A percentile compares a stretch with the other conserved stretches of the same genome.
phyloP scores from a whole-genome alignment of 2,888 invertebrate genomes.

The Eremobia ochroleuca region DNA sequence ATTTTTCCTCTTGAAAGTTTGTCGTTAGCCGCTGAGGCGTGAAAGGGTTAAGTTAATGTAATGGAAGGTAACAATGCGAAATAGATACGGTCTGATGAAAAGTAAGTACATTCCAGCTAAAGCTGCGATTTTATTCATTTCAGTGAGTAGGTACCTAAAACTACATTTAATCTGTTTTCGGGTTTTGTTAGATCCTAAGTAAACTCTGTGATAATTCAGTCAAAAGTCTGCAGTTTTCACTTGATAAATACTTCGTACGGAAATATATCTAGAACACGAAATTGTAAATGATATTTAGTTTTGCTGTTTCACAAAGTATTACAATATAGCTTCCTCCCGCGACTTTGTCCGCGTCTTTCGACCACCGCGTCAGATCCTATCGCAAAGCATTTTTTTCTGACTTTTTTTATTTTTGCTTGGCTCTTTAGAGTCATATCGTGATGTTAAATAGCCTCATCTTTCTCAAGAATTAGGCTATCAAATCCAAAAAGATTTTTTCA shows the following conservation, averaged over 20 bases:
- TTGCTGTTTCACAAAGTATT: background rate
- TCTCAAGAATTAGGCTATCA: background rate
- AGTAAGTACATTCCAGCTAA: background rate
- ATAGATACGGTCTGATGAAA: background rate
- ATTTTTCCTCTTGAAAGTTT: conserved; percentile 34
- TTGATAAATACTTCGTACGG: background rate
- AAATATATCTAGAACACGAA: background rate
- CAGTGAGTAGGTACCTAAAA: background rate
- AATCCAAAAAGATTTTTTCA: too few species aligned
- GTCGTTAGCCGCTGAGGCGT: conserved; percentile 18
- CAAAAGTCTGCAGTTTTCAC: background rate
- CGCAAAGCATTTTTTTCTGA: background rate
- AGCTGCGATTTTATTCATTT: background rate
- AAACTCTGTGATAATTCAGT: background rate
- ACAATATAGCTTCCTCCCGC: too few species aligned
- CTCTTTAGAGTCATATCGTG: background rate
- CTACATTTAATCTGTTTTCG: background rate
- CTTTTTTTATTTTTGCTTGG: background rate
- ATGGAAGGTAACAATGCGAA: conserved; percentile 19
- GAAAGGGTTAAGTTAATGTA: conserved; percentile 23
- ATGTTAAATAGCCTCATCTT: background rate
- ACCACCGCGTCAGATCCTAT: too few species aligned
- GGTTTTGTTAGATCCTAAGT: background rate
- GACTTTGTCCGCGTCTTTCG: too few species aligned
- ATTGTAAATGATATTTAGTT: background rate